These are phyloP conservation scores for Ctenoplectra terminalis DNA, from an alignment of 1,140 invertebrate genomes.

Conservation along the genomic window DNA sequence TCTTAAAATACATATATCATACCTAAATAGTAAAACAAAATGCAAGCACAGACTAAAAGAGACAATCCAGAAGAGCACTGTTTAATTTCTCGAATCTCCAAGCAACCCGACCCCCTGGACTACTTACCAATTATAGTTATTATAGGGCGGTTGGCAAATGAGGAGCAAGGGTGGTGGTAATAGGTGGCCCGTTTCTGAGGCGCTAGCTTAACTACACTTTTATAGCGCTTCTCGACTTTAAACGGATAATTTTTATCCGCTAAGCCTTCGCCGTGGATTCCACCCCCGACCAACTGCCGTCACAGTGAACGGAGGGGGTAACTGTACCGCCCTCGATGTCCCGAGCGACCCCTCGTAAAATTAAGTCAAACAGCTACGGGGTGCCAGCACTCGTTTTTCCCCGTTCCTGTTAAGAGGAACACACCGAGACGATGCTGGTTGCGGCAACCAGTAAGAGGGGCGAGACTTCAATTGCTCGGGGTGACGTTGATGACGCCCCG, in stretches of 20 bases:
- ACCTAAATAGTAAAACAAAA: no score
- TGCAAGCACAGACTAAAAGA: no score
- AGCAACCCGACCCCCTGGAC: no score
- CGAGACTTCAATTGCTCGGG: conserved; percentile 50
- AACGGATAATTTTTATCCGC: conserved; percentile 77
- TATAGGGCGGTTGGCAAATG: conserved; percentile 38
- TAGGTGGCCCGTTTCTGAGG: conserved; percentile 47
- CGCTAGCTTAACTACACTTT: conserved; percentile 74
- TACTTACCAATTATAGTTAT: conserved; percentile 76
- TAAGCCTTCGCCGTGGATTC: conserved; percentile 66
- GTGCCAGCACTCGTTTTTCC: conserved; percentile 70
- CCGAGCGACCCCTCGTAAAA: conserved; percentile 75
- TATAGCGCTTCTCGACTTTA: conserved; percentile 73
- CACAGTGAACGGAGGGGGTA: conserved; percentile 59
- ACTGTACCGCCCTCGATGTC: conserved; percentile 72
- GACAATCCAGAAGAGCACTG: no score
- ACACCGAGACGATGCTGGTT: conserved; percentile 58
- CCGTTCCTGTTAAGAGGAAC: conserved; percentile 63
- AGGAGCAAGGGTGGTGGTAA: conserved; percentile 40
- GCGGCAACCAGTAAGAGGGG: conserved; percentile 39
- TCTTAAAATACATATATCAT: no score
- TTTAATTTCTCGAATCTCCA: conserved; percentile 46
- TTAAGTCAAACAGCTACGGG: conserved; percentile 78
- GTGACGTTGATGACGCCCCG: conserved; percentile 59
- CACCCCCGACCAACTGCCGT: conserved; percentile 53